Evolutionary conservation across 2,888 invertebrate genomes (phyloP).

Genomic region (Meiosimyza decipiens): DNA sequence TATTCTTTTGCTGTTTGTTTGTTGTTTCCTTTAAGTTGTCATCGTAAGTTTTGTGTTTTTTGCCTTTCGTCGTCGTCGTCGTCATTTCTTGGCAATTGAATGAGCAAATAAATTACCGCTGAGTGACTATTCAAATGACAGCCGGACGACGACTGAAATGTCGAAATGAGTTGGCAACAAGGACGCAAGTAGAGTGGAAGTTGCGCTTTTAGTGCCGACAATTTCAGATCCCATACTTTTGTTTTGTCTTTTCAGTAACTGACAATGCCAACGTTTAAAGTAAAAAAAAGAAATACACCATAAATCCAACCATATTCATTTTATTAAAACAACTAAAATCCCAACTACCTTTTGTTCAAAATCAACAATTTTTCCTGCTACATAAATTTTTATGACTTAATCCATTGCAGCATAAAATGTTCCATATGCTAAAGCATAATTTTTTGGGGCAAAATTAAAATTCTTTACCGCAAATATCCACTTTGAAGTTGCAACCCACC

Average conservation of each 20-base stretch:
- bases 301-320: no score
- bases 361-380: slow-evolving; percentile 14
- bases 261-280: no score
- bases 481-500: slow-evolving; percentile 2
- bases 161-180: no score
- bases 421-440: not conserved
- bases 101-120: slow-evolving; percentile 62
- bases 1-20: not conserved
- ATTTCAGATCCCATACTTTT: no score
- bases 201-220: no score
- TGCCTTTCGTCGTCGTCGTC: not conserved
- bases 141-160: not conserved
- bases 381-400: slow-evolving; percentile 27
- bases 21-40: slow-evolving; percentile 12
- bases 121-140: slow-evolving; percentile 26
- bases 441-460: no score
- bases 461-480: not conserved
- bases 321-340: no score
- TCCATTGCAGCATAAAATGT: not conserved
- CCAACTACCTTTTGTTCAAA: no score
- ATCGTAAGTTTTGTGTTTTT: not conserved
- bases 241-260: no score
- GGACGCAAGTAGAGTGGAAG: no score
- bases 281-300: no score
- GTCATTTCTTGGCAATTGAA: slow-evolving; percentile 59